Evolutionary conservation across 2,797 vertebrate genomes (phyloP).

Genomic region (Squalus acanthias): DNA sequence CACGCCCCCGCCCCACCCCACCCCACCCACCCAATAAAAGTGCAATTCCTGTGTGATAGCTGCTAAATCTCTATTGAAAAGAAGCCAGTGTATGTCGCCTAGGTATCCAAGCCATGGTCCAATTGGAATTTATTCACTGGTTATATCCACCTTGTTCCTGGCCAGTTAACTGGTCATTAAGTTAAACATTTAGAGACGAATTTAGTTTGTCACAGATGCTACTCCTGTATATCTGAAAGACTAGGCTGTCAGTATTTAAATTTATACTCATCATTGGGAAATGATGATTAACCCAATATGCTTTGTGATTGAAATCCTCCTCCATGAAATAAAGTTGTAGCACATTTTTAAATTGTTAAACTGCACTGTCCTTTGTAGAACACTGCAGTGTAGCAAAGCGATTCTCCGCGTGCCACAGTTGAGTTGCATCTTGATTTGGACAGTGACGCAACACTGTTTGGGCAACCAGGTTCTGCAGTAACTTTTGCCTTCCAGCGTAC

Average conservation of each 20-base stretch:
- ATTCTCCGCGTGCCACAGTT: background rate
- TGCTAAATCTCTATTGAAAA: background rate
- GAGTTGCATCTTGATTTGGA: background rate
- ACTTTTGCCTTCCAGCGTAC: background rate
- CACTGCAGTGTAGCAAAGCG: background rate
- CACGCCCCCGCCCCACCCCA: background rate
- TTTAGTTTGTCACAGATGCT: background rate
- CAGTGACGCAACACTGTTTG: background rate
- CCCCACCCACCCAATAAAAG: background rate
- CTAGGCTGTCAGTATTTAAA: background rate
- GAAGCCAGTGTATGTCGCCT: background rate
- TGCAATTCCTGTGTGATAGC: background rate
- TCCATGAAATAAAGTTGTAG: background rate
- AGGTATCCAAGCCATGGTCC: background rate
- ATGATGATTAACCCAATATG: background rate
- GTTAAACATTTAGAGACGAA: background rate
- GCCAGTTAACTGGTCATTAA: background rate
- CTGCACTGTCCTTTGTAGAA: slow-evolving; percentile 14
- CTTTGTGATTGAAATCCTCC: slow-evolving; percentile 16
- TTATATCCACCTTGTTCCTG: background rate
- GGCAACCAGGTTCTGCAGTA: background rate
- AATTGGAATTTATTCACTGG: background rate
- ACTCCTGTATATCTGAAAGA: background rate
- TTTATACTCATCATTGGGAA: background rate
- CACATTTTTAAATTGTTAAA: background rate